These are phyloP conservation scores for Panagrolaimus sp. DNA, from an alignment of 1,140 invertebrate genomes.

Conservation along the genomic window DNA sequence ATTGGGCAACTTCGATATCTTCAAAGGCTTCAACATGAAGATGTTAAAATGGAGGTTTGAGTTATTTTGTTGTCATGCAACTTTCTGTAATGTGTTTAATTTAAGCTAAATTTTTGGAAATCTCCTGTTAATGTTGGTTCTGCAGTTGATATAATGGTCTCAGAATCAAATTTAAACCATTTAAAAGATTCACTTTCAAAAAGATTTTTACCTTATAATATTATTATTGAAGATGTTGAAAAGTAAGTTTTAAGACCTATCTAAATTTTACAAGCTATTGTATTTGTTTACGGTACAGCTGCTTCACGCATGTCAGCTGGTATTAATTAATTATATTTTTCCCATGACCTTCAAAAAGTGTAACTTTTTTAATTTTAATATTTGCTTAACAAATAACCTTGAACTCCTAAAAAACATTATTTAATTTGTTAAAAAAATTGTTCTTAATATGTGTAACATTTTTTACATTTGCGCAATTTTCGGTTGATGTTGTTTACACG, in stretches of 20 bases:
- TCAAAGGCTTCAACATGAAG: not conserved
- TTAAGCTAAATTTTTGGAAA: conserved; percentile 56
- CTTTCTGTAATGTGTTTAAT: not conserved
- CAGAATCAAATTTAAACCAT: conserved; percentile 21
- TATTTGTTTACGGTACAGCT: no score
- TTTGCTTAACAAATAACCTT: no score
- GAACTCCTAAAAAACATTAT: no score
- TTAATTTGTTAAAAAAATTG: no score
- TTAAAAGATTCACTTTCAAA: conserved; percentile 24
- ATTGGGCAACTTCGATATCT: not conserved
- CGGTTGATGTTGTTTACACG: no score
- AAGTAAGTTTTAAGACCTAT: conserved; percentile 25
- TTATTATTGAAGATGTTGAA: conserved; percentile 53
- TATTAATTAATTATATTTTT: no score
- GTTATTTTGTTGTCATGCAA: not conserved
- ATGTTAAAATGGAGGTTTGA: conserved; percentile 20
- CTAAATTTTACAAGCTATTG: no score
- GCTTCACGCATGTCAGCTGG: no score
- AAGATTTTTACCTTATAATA: conserved; percentile 31
- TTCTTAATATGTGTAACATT: no score
- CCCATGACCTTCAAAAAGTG: no score
- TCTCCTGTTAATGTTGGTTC: conserved; percentile 32
- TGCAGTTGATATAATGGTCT: conserved; percentile 42
- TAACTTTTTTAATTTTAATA: no score
- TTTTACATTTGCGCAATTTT: no score